These are phyloP conservation scores for Phacellophora camtschatica DNA, from an alignment of 30 jellyfish, hydroid and myxozoan species.

Conservation along the genomic window DNA sequence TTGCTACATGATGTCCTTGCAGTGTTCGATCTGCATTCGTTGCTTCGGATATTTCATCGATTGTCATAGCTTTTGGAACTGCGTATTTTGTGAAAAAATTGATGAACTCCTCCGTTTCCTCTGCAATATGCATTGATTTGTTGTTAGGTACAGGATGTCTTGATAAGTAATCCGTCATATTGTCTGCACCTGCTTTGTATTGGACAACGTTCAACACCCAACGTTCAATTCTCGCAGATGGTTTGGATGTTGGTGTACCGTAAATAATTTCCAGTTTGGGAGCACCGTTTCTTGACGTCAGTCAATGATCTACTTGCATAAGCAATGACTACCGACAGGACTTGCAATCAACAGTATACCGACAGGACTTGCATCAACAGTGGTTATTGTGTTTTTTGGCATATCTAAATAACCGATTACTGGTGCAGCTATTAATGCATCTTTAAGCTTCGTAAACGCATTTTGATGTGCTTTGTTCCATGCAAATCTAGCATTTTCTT, in stretches of 20 bases:
- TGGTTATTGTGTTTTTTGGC: neutral
- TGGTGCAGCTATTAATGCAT: slow-evolving; percentile 32
- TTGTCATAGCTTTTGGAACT: slow-evolving; percentile 32
- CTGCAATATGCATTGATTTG: neutral
- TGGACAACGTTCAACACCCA: slow-evolving; percentile 10
- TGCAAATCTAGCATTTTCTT: slow-evolving; percentile 36
- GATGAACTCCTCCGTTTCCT: slow-evolving; percentile 30
- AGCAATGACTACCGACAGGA: no score
- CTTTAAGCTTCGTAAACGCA: slow-evolving; percentile 12
- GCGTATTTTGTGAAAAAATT: slow-evolving; percentile 13
- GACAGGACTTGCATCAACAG: slow-evolving; percentile 5
- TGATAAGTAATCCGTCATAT: slow-evolving; percentile 1
- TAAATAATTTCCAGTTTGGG: slow-evolving; percentile 27
- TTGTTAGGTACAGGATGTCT: slow-evolving; percentile 12
- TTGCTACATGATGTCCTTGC: no score
- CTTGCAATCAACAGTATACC: neutral
- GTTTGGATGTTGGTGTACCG: slow-evolving; percentile 18
- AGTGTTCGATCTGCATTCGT: no score
- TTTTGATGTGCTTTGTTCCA: slow-evolving; percentile 23
- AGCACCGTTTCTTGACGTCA: neutral
- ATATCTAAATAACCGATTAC: slow-evolving; percentile 41
- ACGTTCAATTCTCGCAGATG: slow-evolving; percentile 25
- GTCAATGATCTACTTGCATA: slow-evolving; percentile 4
- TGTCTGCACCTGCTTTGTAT: slow-evolving; percentile 34
- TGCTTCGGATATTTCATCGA: slow-evolving; percentile 2